Base-by-base conservation (phyloP, 1,140 invertebrate species). In the Atopsyche davidsoni region DNA sequence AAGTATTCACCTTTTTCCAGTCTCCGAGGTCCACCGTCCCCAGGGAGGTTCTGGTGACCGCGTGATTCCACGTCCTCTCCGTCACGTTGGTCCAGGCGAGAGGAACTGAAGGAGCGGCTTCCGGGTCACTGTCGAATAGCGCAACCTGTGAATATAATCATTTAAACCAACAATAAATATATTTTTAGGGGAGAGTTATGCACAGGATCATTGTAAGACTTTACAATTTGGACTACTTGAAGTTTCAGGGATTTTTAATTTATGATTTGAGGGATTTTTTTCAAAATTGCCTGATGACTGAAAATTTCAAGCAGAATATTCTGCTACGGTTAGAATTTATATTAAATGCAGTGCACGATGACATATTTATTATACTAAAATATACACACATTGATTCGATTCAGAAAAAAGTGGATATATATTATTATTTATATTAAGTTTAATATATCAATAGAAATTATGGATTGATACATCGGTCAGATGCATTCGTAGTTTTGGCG, bases 41-140 rank as follows among this genome's bases (percentile, higher is more conserved):
- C 3, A 53, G 23, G 3, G 44, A 44, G 3, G 50, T 34, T 23
- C 51, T 39, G 13, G 55, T 57, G 3, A 53, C 43, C 16, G 53
- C 19, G 19, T 34, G 53, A 17, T 45, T 52, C 49, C 49, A 57
- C 23, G 23, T 41, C 22, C 46, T 46, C 39, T 57, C 51, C 13
- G 47, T 41, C 4, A 46, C 31, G 19, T 49, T 31, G 7, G 53
- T 42, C 4, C 23, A 46, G 11, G 46, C 35, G 2, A 57, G 17
- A 3, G 55, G 55, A 3, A 36, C 24, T 2, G 49, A 36, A 9
- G 25, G 14, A 2, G 46, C 34, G 18, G 36, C 23, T 2, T 32
- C 32, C 10, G 55, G 55, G 28, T 57, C 45, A n/a, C 38, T 41
- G 19, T 36, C 42, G 18, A 40, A 57, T 17, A 57, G 32, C 0